These are phyloP conservation scores for Malurus cyaneus DNA, from an alignment of 2,113 vertebrate genomes.

Conservation along the genomic window DNA sequence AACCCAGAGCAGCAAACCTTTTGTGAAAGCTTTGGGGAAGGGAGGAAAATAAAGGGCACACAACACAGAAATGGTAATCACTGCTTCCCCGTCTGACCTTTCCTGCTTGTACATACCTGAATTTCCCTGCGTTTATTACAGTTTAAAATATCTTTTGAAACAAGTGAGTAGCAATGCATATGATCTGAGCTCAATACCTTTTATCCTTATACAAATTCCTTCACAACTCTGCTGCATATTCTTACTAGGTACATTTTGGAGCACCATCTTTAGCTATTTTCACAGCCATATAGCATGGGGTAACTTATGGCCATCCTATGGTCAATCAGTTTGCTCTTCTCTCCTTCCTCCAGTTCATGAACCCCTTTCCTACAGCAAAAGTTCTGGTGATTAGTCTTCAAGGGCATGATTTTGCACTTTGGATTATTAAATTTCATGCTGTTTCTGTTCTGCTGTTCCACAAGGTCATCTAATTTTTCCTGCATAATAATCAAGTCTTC, in stretches of 20 bases:
- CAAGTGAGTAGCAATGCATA: neutral
- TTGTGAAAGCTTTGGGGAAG: neutral
- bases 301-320: neutral
- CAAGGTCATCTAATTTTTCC: slow-evolving; percentile 63
- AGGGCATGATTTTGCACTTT: slow-evolving; percentile 62
- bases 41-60: neutral
- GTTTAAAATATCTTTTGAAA: neutral
- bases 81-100: neutral
- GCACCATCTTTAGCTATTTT: neutral
- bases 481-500: slow-evolving; percentile 58
- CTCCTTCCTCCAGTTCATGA: neutral
- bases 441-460: slow-evolving; percentile 47
- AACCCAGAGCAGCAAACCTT: neutral
- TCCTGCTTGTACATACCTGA: neutral
- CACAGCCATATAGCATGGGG: neutral
- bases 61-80: neutral
- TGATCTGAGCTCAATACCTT: neutral
- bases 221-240: neutral
- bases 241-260: neutral
- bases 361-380: neutral
- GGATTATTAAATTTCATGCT: slow-evolving; percentile 66
- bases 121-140: neutral
- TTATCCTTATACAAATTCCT: neutral
- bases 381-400: slow-evolving; percentile 53
- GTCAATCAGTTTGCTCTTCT: neutral